phyloP scores from a whole-genome alignment of 2,113 vertebrate species.

The Pangasianodon gigas region DNA sequence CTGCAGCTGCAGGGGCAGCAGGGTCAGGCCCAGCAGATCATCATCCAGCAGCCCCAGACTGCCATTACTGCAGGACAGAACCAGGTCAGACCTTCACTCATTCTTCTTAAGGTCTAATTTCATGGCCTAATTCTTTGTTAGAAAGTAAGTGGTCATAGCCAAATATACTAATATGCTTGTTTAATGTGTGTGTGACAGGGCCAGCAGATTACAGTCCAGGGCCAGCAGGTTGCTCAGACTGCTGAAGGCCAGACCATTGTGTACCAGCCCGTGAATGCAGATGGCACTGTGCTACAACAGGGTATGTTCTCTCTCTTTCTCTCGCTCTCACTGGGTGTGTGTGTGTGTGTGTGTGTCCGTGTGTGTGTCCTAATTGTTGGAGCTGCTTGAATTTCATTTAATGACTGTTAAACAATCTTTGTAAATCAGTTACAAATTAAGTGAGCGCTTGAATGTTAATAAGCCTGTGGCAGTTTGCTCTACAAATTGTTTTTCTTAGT shows the following conservation, averaged over 20 bases:
- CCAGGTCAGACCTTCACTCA: slow-evolving; percentile 76
- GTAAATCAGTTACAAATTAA: background rate
- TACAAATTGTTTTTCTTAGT: background rate
- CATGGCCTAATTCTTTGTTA: background rate
- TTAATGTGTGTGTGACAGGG: slow-evolving; percentile 68
- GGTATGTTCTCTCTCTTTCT: slow-evolving; percentile 70
- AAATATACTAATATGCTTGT: background rate
- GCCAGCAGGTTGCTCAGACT: slow-evolving; percentile 95
- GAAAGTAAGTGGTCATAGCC: background rate
- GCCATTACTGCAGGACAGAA: slow-evolving; percentile 95
- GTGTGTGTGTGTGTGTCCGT: background rate
- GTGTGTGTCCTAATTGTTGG: background rate
- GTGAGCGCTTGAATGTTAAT: background rate
- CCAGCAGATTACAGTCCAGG: slow-evolving; percentile 96
- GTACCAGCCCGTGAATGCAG: slow-evolving; percentile 97
- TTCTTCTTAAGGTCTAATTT: background rate
- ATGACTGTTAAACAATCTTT: slow-evolving; percentile 7
- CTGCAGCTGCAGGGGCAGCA: slow-evolving; percentile 96
- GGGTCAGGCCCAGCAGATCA: slow-evolving; percentile 96
- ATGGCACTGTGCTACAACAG: slow-evolving; percentile 96
- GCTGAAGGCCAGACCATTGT: slow-evolving; percentile 98
- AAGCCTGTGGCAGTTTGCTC: background rate
- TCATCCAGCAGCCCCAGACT: slow-evolving; percentile 98
- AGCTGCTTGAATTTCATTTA: background rate
- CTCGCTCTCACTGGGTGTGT: background rate